Percentiles rank a stretch among this genome's conserved stretches.
Evolutionary conservation across 2,888 invertebrate species (phyloP).

Genomic region (Nebria salina): DNA sequence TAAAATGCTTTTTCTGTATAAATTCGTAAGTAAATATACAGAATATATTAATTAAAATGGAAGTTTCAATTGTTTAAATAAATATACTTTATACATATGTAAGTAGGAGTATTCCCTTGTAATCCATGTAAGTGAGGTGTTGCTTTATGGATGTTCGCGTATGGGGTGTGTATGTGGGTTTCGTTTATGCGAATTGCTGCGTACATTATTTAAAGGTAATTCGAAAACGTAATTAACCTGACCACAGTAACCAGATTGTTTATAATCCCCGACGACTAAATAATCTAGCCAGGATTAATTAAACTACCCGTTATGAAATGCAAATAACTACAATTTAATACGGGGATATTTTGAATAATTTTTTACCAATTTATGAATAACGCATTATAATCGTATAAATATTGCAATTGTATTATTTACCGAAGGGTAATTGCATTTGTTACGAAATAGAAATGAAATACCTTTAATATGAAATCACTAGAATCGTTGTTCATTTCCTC

Average conservation of each 20-base stretch:
- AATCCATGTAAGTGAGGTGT: not conserved
- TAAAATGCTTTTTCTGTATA: no score
- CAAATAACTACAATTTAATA: not conserved
- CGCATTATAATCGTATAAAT: no score
- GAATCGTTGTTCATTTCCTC: slow-evolving; percentile 9
- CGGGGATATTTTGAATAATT: no score
- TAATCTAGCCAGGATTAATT: not conserved
- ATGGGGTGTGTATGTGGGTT: not conserved
- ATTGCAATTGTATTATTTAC: no score
- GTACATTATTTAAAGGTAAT: not conserved
- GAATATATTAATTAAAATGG: no score
- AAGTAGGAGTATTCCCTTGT: no score
- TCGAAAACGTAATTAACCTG: not conserved
- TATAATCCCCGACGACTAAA: slow-evolving; percentile 1
- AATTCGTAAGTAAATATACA: no score
- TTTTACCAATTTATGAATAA: no score
- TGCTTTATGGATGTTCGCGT: not conserved
- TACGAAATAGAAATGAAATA: no score
- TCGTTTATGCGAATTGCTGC: not conserved
- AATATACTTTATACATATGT: no score
- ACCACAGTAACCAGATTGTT: not conserved
- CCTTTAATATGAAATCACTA: not conserved
- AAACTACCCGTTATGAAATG: not conserved
- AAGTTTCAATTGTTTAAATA: no score
- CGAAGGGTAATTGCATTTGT: no score